phyloP scores from a whole-genome alignment of 2,888 invertebrate species.

The Octonoba sinensis region DNA sequence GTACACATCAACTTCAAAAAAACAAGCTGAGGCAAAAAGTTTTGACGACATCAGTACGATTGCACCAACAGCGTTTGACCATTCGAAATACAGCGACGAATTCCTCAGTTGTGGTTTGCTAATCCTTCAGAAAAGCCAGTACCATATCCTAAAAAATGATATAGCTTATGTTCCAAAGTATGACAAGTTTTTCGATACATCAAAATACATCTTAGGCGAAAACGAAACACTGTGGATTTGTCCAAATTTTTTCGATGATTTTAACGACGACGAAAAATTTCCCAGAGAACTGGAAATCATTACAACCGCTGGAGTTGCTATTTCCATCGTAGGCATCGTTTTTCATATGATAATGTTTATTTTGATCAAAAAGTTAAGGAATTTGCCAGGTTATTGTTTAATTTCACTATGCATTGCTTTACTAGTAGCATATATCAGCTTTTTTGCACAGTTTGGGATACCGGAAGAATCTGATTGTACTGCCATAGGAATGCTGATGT shows the following conservation, averaged over 20 bases:
- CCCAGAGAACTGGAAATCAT: background rate
- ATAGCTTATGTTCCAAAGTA: conserved; percentile 10
- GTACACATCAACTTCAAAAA: too few relatives aligned
- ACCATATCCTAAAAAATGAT: background rate
- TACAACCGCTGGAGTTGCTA: background rate
- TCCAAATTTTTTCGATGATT: background rate
- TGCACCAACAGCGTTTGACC: background rate
- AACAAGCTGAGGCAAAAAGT: too few relatives aligned
- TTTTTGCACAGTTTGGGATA: background rate
- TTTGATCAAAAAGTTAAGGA: conserved; percentile 72
- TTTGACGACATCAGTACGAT: background rate
- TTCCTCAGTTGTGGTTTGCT: conserved; percentile 4
- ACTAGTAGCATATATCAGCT: conserved; percentile 67
- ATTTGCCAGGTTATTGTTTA: conserved; percentile 68
- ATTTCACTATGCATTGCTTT: conserved; percentile 68
- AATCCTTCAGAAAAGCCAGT: background rate
- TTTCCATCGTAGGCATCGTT: conserved; percentile 72
- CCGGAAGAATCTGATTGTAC: conserved; percentile 57
- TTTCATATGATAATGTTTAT: conserved; percentile 73
- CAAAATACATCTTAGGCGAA: background rate
- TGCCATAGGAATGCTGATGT: conserved; percentile 65
- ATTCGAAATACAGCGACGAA: background rate
- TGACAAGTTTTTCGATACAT: background rate
- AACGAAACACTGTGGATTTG: conserved; percentile 2
- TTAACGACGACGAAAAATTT: background rate